Conservation (phyloP, 2,113 vertebrate genomes). For the Helogale parvula region DNA sequence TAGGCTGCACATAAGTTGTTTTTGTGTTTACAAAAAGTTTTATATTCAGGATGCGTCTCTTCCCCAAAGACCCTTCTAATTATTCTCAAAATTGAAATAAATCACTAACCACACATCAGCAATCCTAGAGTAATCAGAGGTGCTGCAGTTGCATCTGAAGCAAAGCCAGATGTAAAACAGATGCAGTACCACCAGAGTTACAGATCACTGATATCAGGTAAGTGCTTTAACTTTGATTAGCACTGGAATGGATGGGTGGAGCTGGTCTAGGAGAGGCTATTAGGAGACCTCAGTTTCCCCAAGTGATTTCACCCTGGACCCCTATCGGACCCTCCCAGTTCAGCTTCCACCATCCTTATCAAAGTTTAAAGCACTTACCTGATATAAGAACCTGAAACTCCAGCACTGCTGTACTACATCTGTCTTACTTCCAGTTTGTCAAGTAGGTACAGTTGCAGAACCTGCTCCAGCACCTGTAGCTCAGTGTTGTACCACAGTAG, state of each 20-base stretch:
- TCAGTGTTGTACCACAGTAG: conserved; percentile 68
- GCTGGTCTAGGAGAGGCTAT: conserved; percentile 79
- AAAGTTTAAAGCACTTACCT: conserved; percentile 84
- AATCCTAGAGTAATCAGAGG: conserved; percentile 72
- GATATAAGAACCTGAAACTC: conserved; percentile 77
- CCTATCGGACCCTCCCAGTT: conserved; percentile 77
- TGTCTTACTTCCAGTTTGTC: conserved; percentile 78
- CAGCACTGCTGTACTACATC: conserved; percentile 76
- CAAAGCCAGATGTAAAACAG: conserved; percentile 74
- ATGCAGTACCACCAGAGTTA: conserved; percentile 74
- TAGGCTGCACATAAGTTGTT: not conserved
- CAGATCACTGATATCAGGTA: conserved; percentile 80
- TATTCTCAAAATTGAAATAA: conserved; percentile 51
- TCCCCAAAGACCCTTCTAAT: not conserved
- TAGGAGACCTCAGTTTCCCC: conserved; percentile 74
- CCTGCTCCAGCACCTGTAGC: conserved; percentile 74
- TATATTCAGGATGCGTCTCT: conserved; percentile 39
- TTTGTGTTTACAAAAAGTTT: conserved; percentile 25
- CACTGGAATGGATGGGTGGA: conserved; percentile 77
- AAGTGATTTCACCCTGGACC: conserved; percentile 72
- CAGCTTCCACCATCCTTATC: conserved; percentile 83
- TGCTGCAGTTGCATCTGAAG: conserved; percentile 73
- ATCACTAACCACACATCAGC: conserved; percentile 71
- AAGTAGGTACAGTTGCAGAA: conserved; percentile 75
- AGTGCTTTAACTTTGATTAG: conserved; percentile 83